phyloP scores from a whole-genome alignment of 2,888 invertebrate genomes.

The Hydrotaea cyrtoneurina region DNA sequence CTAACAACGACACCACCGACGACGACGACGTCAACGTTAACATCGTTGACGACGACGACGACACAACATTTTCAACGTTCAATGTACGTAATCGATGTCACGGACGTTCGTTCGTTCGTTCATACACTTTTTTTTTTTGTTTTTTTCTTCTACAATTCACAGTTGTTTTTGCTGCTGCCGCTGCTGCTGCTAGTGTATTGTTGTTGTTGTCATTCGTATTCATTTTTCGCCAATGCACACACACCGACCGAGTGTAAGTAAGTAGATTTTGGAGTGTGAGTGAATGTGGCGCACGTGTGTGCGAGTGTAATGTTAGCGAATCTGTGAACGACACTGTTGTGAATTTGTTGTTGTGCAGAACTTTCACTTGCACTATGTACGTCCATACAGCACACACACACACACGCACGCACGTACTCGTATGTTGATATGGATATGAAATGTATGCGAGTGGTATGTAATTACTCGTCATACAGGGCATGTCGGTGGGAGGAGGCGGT shows the following conservation, averaged over 20 bases:
- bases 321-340: constrained; percentile 11
- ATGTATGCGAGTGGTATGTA: constrained; percentile 22
- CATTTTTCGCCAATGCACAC: constrained; percentile 58
- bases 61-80: constrained; percentile 70
- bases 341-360: constrained; percentile 59
- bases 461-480: constrained; percentile 9
- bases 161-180: constrained; percentile 35
- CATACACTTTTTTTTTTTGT: constrained; percentile 46
- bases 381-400: constrained; percentile 41
- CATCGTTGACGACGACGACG: constrained; percentile 43
- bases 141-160: constrained; percentile 51
- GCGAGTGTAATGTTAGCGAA: neutral
- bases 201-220: neutral
- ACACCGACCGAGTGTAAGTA: constrained; percentile 8
- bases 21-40: constrained; percentile 52
- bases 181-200: constrained; percentile 36
- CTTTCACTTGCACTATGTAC: constrained; percentile 64
- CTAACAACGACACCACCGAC: constrained; percentile 23
- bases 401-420: constrained; percentile 54
- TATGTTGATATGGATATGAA: constrained; percentile 62
- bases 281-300: constrained; percentile 52
- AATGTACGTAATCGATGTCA: constrained; percentile 68
- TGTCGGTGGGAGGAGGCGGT: neutral
- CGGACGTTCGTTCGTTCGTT: constrained; percentile 66
- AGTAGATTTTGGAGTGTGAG: constrained; percentile 38